Base-by-base conservation (phyloP, 2,113 vertebrate species). In the Chloropsis hardwickii region DNA sequence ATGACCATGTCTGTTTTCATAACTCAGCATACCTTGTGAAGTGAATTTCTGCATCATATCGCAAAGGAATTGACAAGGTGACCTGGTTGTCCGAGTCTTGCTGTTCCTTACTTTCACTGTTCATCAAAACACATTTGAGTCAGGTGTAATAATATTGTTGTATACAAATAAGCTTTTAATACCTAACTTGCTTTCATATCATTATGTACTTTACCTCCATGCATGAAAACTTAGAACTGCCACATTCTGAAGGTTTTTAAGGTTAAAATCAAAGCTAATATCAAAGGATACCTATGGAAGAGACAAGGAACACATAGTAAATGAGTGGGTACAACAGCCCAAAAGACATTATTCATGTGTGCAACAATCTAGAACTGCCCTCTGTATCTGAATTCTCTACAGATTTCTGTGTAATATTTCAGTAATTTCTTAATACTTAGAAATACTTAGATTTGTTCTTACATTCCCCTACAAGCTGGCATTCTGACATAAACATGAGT, bases 241-340 rank as follows among this genome's bases (percentile, higher is more conserved):
- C 91, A 83, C 73, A 40, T 98, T 98, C 90, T 98, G 97, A 94
- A 98, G 94, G 82, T 98, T 97, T 77, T 98, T 97, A 69, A 98
- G 91, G 95, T 98, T 99, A 96, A 99, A 99, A 92, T 99, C 98
- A 78, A 99, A 99, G 90, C 98, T 98, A 57, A 99, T 97, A 48
- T 92, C 92, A 95, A 99, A 99, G 72, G 96, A 98, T 35, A 98
- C 97, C 99, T 99, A 87, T 1, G 81, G 24, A 71, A 78, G 90
- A 94, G 93, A 71, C 51, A 95, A 67, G 70, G 10, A 79, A 86
- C 22, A 85, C 6, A 80, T 0, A 54, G 15, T 81, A 57, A 81
- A 74, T 69, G 18, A 70, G 18, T 27, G 73, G 14, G 53, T 48
- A 60, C 22, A 85, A 66, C 29, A 48, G 40, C 9, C 20, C 31